Evolutionary conservation across 2,888 invertebrate genomes (phyloP).

Genomic region (Isoperla grammatica): DNA sequence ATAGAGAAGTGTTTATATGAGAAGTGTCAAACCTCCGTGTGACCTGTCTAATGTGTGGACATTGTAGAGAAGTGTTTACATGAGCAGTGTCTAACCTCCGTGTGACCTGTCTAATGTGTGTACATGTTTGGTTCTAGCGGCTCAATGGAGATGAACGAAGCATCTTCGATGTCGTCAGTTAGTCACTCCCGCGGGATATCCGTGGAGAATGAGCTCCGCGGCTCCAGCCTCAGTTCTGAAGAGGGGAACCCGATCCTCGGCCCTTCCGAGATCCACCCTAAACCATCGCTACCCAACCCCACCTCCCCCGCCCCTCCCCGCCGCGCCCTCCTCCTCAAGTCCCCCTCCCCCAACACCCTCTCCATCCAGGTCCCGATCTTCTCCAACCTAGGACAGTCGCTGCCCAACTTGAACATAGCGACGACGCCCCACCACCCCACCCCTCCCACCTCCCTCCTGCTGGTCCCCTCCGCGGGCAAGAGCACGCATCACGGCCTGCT

Average conservation of each 20-base stretch:
- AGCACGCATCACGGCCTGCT: slow-evolving; percentile 42
- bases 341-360: slow-evolving; percentile 62
- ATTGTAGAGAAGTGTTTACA: too few relatives aligned
- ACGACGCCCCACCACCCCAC: slow-evolving; percentile 42
- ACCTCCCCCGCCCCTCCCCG: slow-evolving; percentile 34
- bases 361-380: slow-evolving; percentile 63
- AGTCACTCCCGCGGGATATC: slow-evolving; percentile 52
- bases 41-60: too few relatives aligned
- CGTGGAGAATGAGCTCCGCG: slow-evolving; percentile 56
- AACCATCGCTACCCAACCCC: slow-evolving; percentile 9
- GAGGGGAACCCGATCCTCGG: slow-evolving; percentile 39
- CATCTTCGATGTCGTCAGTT: slow-evolving; percentile 46
- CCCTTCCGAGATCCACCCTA: neutral
- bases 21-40: too few relatives aligned
- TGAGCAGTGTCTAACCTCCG: too few relatives aligned
- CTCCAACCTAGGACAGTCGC: slow-evolving; percentile 67
- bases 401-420: slow-evolving; percentile 64
- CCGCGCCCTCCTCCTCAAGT: slow-evolving; percentile 41
- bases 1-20: too few relatives aligned
- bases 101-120: too few relatives aligned
- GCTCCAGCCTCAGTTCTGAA: slow-evolving; percentile 60
- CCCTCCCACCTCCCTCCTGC: slow-evolving; percentile 44
- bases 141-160: slow-evolving; percentile 61
- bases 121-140: slow-evolving; percentile 45
- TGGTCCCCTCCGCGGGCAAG: slow-evolving; percentile 44